These are phyloP conservation scores for Cosmopolites sordidus DNA, from an alignment of 2,888 invertebrate species.

Conservation along the genomic window DNA sequence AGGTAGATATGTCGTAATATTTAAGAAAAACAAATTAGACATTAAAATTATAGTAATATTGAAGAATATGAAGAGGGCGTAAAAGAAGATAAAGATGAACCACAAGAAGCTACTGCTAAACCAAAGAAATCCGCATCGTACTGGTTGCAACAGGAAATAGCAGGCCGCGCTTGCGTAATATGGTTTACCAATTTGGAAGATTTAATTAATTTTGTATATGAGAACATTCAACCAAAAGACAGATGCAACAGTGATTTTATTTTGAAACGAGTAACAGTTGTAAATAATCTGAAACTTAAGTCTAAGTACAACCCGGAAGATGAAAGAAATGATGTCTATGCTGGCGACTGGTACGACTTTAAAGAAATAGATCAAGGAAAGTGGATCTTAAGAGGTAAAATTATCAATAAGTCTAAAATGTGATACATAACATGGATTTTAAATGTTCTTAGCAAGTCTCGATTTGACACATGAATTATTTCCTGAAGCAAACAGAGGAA, in stretches of 20 bases:
- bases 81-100: constrained; percentile 11
- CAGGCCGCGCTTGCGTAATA: constrained; percentile 41
- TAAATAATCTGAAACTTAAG: constrained; percentile 37
- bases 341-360: constrained; percentile 45
- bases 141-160: constrained; percentile 38
- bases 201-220: constrained; percentile 39
- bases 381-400: constrained; percentile 45
- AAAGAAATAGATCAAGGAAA: constrained; percentile 42
- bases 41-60: background rate
- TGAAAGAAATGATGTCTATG: constrained; percentile 31
- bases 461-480: constrained; percentile 38
- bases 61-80: constrained; percentile 8
- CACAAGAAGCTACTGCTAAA: background rate
- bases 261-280: constrained; percentile 36
- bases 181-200: constrained; percentile 40
- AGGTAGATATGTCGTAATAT: too few relatives aligned
- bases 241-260: constrained; percentile 32
- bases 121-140: constrained; percentile 32
- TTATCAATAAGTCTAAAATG: too few relatives aligned
- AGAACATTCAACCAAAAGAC: constrained; percentile 41
- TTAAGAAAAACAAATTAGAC: too few relatives aligned
- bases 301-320: constrained; percentile 35
- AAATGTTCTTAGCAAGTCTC: constrained; percentile 34
- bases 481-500: constrained; percentile 41
- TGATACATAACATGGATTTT: background rate